phyloP scores from a whole-genome alignment of 2,113 vertebrate genomes.

The Cyprinus carpio region DNA sequence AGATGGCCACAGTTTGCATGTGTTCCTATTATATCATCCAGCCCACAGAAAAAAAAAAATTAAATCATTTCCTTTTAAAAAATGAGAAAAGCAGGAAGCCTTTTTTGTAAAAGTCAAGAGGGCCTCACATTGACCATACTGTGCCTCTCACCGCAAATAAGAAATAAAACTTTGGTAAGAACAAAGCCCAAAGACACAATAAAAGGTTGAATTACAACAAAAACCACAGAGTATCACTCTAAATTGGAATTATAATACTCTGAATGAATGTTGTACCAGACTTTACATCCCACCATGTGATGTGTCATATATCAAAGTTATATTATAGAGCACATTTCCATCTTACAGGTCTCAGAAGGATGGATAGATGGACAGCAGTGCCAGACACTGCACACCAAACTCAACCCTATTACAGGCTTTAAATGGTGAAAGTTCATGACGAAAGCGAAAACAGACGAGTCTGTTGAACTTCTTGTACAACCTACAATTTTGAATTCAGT shows the following conservation, averaged over 20 bases:
- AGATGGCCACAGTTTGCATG: constrained; percentile 49
- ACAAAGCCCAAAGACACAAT: constrained; percentile 42
- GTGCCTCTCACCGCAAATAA: constrained; percentile 30
- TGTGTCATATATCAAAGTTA: constrained; percentile 37
- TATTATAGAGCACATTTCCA: constrained; percentile 31
- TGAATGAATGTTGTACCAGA: constrained; percentile 36
- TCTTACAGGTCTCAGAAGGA: not conserved
- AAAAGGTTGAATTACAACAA: constrained; percentile 35
- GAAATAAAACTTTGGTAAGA: constrained; percentile 29
- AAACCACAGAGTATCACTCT: constrained; percentile 6
- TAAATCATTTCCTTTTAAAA: constrained; percentile 58
- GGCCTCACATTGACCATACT: not conserved
- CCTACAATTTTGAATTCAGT: too few relatives aligned
- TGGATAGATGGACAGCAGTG: constrained; percentile 5
- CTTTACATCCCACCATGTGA: constrained; percentile 12
- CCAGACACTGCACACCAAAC: constrained; percentile 3
- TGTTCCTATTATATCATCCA: constrained; percentile 56
- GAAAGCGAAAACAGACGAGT: not conserved
- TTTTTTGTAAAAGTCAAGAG: constrained; percentile 17
- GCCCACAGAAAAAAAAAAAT: constrained; percentile 43
- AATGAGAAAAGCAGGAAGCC: constrained; percentile 61
- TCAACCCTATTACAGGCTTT: not conserved
- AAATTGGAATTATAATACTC: constrained; percentile 22
- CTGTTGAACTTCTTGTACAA: too few relatives aligned
- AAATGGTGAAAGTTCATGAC: not conserved